Evolutionary conservation across 2,113 vertebrate species (phyloP).

Genomic region (Poecilia latipinna): DNA sequence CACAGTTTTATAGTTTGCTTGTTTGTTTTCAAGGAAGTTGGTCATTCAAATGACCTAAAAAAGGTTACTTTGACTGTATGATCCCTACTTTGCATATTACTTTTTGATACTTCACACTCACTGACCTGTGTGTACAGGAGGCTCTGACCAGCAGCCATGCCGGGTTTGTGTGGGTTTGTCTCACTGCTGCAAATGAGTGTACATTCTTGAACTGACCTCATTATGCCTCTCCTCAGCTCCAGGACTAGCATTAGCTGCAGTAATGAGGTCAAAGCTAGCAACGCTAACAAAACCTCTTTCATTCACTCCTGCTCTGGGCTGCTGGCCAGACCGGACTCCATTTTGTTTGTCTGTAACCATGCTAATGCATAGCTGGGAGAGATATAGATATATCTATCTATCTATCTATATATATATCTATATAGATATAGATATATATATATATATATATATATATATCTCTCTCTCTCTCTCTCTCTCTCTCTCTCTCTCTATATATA

Average conservation of each 20-base stretch:
- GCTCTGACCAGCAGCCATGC: conserved; percentile 1
- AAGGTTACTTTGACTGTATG: neutral
- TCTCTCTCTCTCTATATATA: too few species aligned
- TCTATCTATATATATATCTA: too few species aligned
- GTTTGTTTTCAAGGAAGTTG: neutral
- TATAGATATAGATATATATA: too few species aligned
- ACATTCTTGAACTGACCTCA: conserved; percentile 48
- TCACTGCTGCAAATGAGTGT: conserved; percentile 51
- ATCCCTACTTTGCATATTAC: neutral
- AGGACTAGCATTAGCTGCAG: conserved; percentile 35
- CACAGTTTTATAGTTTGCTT: neutral
- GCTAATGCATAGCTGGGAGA: neutral
- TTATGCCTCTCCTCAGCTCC: conserved; percentile 33
- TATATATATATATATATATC: too few species aligned
- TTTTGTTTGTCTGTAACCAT: conserved; percentile 15
- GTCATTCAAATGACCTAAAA: neutral
- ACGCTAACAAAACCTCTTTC: conserved; percentile 62
- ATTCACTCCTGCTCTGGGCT: conserved; percentile 44
- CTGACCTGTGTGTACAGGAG: neutral
- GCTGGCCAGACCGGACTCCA: neutral
- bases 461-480: too few species aligned
- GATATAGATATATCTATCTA: too few species aligned
- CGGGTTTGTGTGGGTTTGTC: conserved; percentile 39
- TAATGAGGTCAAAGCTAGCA: conserved; percentile 65
- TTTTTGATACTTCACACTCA: neutral